Evolutionary conservation across 2,797 vertebrate species (phyloP).

Genomic region (Clarias laeviceps): DNA sequence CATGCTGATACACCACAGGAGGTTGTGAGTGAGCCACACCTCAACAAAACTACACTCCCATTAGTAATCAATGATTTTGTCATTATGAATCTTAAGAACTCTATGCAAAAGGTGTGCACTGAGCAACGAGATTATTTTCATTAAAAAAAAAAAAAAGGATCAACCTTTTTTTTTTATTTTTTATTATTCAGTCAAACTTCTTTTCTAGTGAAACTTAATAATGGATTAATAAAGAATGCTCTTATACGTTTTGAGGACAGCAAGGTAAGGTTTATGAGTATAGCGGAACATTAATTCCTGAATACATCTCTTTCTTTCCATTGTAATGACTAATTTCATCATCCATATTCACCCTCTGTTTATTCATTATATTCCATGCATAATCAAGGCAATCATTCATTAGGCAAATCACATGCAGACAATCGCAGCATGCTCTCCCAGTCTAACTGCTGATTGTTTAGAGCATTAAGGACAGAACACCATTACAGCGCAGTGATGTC

Average conservation of each 20-base stretch:
- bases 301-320: slow-evolving; percentile 52
- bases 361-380: slow-evolving; percentile 56
- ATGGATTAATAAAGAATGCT: slow-evolving; percentile 14
- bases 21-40: slow-evolving; percentile 44
- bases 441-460: slow-evolving; percentile 54
- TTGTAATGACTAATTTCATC: slow-evolving; percentile 57
- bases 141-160: background rate
- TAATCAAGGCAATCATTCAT: slow-evolving; percentile 61
- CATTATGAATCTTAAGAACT: slow-evolving; percentile 26
- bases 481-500: slow-evolving; percentile 11
- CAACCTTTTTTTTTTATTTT: background rate
- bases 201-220: background rate
- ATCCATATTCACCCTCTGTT: slow-evolving; percentile 56
- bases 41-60: slow-evolving; percentile 42
- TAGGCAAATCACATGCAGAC: slow-evolving; percentile 47
- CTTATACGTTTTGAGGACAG: slow-evolving; percentile 11
- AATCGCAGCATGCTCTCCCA: slow-evolving; percentile 48
- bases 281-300: slow-evolving; percentile 48
- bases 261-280: slow-evolving; percentile 27
- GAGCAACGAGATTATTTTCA: background rate
- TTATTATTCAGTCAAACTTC: background rate
- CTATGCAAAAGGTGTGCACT: background rate
- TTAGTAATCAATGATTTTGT: slow-evolving; percentile 43
- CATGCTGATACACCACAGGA: slow-evolving; percentile 72
- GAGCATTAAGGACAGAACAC: slow-evolving; percentile 40